phyloP scores from a whole-genome alignment of 2,888 invertebrate genomes.

The Hymenopus coronatus region DNA sequence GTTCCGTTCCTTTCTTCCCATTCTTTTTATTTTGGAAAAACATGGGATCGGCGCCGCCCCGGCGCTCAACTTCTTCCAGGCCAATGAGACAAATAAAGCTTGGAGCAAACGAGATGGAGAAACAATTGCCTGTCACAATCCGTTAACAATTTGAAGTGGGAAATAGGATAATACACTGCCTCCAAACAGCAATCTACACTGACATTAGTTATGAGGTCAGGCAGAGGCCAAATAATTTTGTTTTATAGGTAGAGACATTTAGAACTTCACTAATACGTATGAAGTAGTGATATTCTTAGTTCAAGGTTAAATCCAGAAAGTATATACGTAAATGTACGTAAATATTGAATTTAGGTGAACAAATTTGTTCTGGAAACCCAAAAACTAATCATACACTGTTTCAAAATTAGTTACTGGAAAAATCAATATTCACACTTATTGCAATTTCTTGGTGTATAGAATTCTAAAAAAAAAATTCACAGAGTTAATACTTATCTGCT shows the following conservation, averaged over 20 bases:
- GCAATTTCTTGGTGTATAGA: too few relatives aligned
- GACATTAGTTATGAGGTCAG: background rate
- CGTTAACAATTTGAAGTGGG: background rate
- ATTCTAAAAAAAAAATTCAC: too few relatives aligned
- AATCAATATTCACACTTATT: too few relatives aligned
- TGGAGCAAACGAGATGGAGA: background rate
- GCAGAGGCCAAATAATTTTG: background rate
- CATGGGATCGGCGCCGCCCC: background rate
- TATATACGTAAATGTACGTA: too few relatives aligned
- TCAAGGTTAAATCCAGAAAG: too few relatives aligned
- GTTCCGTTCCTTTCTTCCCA: background rate
- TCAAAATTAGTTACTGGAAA: too few relatives aligned
- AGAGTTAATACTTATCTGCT: too few relatives aligned
- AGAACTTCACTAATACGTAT: too few relatives aligned
- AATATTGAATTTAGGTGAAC: too few relatives aligned
- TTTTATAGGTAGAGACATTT: background rate
- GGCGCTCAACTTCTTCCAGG: background rate
- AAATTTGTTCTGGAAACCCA: too few relatives aligned
- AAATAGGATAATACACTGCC: background rate
- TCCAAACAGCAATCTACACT: background rate
- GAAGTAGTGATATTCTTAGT: too few relatives aligned
- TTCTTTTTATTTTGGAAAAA: background rate
- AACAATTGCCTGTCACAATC: background rate
- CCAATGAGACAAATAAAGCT: background rate
- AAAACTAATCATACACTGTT: too few relatives aligned